phyloP scores from a whole-genome alignment of 2,797 vertebrate genomes.

The Loris lydekkerianus region DNA sequence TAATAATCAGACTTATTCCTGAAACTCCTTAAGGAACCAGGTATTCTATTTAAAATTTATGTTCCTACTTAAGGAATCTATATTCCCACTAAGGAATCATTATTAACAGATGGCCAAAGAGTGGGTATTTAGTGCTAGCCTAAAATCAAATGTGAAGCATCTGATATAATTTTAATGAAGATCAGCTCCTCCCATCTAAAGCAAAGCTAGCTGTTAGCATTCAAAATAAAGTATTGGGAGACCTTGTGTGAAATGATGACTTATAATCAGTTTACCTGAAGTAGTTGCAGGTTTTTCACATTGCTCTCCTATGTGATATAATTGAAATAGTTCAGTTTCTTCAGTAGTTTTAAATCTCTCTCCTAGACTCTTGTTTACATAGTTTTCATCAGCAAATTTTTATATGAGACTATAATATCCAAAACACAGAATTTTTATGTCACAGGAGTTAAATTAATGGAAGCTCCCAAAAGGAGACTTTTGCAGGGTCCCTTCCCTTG shows the following conservation, averaged over 20 bases:
- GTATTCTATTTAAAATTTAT: conserved; percentile 17
- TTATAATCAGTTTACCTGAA: conserved; percentile 8
- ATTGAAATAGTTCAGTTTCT: neutral
- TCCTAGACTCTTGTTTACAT: neutral
- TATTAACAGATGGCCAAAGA: neutral
- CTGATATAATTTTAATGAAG: neutral
- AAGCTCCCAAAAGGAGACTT: neutral
- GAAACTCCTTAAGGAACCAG: conserved; percentile 9
- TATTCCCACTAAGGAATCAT: neutral
- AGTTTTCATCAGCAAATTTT: conserved; percentile 33
- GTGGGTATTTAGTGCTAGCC: neutral
- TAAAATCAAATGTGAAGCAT: neutral
- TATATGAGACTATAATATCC: neutral
- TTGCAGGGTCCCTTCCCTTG: neutral
- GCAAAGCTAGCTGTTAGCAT: neutral
- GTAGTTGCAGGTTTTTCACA: neutral
- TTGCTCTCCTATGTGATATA: conserved; percentile 10
- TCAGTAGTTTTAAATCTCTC: neutral
- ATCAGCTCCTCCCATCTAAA: neutral
- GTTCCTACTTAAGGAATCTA: neutral
- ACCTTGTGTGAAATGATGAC: neutral
- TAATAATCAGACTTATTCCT: conserved; percentile 58
- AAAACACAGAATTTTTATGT: conserved; percentile 24
- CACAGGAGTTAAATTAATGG: neutral
- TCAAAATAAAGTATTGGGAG: neutral